These are phyloP conservation scores for Mystacornis crossleyi DNA, from an alignment of 2,113 vertebrate species.

Conservation along the genomic window DNA sequence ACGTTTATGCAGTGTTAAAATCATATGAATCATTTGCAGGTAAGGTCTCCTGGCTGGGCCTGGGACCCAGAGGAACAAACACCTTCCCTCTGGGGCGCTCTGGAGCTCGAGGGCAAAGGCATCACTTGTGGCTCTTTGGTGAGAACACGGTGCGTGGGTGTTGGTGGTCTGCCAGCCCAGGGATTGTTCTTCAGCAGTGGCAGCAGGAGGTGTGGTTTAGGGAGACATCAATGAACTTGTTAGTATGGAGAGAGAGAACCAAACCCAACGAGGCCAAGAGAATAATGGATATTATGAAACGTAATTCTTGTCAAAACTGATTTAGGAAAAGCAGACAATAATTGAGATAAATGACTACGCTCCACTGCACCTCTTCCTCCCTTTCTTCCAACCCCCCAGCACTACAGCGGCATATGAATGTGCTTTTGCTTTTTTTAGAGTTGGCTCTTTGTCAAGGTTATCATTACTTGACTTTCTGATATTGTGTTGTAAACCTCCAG, in stretches of 20 bases:
- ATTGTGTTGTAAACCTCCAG: background rate
- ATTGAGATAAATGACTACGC: conserved; percentile 57
- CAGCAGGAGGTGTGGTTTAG: background rate
- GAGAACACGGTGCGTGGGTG: rapidly evolving
- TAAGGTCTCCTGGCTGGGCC: background rate
- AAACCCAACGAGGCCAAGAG: background rate
- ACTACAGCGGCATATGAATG: background rate
- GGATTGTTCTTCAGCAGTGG: background rate
- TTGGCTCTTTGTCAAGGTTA: conserved; percentile 26
- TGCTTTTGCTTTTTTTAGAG: background rate
- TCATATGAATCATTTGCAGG: background rate
- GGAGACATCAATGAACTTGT: background rate
- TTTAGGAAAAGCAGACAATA: conserved; percentile 47
- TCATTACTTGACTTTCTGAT: background rate
- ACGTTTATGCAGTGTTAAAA: background rate
- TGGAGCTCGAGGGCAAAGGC: background rate
- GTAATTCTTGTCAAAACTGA: conserved; percentile 49
- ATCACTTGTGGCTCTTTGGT: background rate
- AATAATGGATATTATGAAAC: conserved; percentile 25
- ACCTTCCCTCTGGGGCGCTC: background rate
- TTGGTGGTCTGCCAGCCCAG: background rate
- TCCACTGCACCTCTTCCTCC: background rate
- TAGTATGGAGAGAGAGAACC: background rate
- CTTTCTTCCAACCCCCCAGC: background rate
- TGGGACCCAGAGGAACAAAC: background rate